Base-by-base conservation (phyloP, 2,888 invertebrate genomes). In the Drosophila pullipes region DNA sequence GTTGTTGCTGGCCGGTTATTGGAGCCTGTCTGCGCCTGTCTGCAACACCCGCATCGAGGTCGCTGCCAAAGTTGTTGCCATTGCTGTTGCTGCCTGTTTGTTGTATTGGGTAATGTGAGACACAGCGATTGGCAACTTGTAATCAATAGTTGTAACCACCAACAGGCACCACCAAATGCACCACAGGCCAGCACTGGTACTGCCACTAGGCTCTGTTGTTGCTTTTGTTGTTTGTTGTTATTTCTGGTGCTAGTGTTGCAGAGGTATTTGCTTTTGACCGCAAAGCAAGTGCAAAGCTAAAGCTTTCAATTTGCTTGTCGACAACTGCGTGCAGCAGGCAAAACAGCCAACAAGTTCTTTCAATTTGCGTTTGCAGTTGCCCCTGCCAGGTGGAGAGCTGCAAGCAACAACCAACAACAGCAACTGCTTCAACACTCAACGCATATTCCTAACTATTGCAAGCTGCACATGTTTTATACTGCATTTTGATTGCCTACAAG, bases 201-300 rank as follows among this genome's bases (percentile, higher is more conserved):
- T 67, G 52, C 52, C 50, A 66, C 65, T 52, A 65, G 50, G 65
- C 58, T 55, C 59, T 59, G 61, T 25, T 76, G 53, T 41, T 61
- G 64, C 30, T 47, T 7, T 47, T 67, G 52, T 39, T 68, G 47
- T 53, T 25, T 62, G 31, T 30, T 67, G 59, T 37, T 63, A 49
- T 28, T 58, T 55, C 22, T 58, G 49, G 41, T 55, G 61, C 22
- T 39, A 57, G 57, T 75, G 71, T 76, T 74, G 54, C 31, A 61
- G 55, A 59, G 63, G 74, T 77, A 85, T 74, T 87, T 79, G 72
- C 81, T 76, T 83, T 86, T 88, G 85, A 84, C 85, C 85, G 91
- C 85, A 85, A 91, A 83, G 91, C 85, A 85, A 85, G 91, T 85
- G 85, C 89, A 85, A 91, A 91, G 85, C 85, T 87, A 91, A 89